Evolutionary conservation across 2,888 invertebrate genomes (phyloP), one percentile per base, ranked within the genome.

Genomic region (Sicus ferrugineus): DNA sequence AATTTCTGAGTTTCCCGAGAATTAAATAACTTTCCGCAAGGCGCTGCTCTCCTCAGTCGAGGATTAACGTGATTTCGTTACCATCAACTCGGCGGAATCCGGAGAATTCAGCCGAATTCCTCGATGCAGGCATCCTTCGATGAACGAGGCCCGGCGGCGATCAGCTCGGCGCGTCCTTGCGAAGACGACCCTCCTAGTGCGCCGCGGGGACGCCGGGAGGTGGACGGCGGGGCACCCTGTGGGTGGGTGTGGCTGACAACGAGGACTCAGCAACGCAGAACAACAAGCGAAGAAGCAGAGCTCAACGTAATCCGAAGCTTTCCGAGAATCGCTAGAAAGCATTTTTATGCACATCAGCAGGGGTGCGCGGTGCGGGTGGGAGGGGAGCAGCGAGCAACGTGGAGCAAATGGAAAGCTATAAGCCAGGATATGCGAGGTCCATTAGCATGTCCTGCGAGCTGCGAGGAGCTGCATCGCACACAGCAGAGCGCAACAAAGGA

Each of bases 401-500:
- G 38, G 5, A 52, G 54, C 54, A 48, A 58, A 46, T 23, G 38
- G 30, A 42, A 62, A 42, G 54, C 62, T 52, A 62, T 68, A 68
- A 52, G 38, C 68, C 26, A 30, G 30, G 68, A 65, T 71, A 68
- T 54, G 26, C 26, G 9, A 62, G 68, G 65, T 71, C 70, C 70
- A 71, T 71, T 71, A 71, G 70, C 70, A 64, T 64, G 54, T 65
- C 70, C 70, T 71, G 28, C 23, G 70, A 30, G 70, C 68, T 58
- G 56, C 38, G n/a, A 23, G 21, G n/a, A 3, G 5, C 21, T 38
- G 16, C 23, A 67, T 58, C 31, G 31, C 21, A 30, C 54, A 56
- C 54, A 54, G 38, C 42, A 56, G n/a, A 38, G 34, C n/a, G 56
- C 23, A 66, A 34, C 38, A 26, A 34, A 42, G 23, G 52, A 34